Evolutionary conservation across 1,140 invertebrate genomes (phyloP), one percentile per base, ranked within the genome.

Genomic region (Limonius californicus): DNA sequence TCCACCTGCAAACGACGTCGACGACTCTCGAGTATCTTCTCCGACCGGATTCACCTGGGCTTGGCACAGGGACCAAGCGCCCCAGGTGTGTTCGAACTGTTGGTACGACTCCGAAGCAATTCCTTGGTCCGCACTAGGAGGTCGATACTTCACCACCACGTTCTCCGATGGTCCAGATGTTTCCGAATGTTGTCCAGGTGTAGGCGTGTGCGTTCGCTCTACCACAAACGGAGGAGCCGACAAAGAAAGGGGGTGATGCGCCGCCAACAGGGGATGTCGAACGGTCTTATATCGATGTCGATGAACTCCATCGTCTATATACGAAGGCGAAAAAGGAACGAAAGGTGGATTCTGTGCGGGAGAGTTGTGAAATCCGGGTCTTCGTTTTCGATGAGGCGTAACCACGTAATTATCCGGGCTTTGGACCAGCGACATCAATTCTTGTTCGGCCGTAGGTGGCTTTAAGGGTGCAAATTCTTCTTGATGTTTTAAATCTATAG

Each of bases 261-360:
- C 81, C 66, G 78, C 68, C 63, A 82, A 71, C 32, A 66, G 81
- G 70, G 53, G 79, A 75, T 68, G 80, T 78, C 64, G 62, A 11
- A 74, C 59, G 30, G 62, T 75, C 62, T 75, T 76, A 50, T 72
- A 76, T 61, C 72, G 64, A 61, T 72, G 76, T 67, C 68, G 80
- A 70, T 43, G 73, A 61, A 50, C 72, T 14, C 81, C 75, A 67
- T 89, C 87, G 70, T 88, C 86, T 54, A 88, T 76, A 67, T 88
- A 85, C 64, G 84, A 87, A 15, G 86, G 86, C 32, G 83, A 83
- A 56, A 90, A 91, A 19, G 89, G 88, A 42, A 91, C 89, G 70
- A 92, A 92, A 11, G 89, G 89, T 53, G 89, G 87, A 77, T 92
- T 92, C 71, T 92, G 89, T 47, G 89, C 87, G 7, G 90, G 90